Conservation (phyloP, 23 tunicate species). For the Diplosoma virens region DNA sequence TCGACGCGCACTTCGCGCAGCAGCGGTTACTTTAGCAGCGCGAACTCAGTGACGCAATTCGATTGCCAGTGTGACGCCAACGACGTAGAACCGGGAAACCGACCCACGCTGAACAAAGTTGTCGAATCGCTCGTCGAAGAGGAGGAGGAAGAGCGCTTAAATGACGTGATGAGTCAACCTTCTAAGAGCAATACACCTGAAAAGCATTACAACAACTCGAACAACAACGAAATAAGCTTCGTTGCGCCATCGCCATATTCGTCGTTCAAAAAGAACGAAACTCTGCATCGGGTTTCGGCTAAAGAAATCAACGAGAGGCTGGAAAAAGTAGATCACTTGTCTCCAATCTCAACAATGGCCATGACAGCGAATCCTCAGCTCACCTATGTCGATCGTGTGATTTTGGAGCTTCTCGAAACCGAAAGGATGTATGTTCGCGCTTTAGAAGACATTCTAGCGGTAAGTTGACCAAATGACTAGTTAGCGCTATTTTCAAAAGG, state of each 20-base stretch:
- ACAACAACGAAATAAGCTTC: neutral
- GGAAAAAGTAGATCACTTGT: slow-evolving; percentile 66
- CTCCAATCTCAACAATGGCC: slow-evolving; percentile 81
- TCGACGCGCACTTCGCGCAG: slow-evolving; percentile 81
- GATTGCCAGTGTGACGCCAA: neutral
- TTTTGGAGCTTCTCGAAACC: slow-evolving; percentile 72
- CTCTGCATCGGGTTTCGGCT: slow-evolving; percentile 26
- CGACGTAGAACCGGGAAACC: neutral
- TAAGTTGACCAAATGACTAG: too few species aligned
- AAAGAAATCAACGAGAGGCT: slow-evolving; percentile 53
- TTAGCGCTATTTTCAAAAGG: too few species aligned
- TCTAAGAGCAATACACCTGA: neutral
- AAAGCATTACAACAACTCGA: slow-evolving; percentile 27
- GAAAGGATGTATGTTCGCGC: slow-evolving; percentile 82
- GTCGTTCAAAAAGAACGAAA: neutral
- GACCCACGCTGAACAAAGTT: slow-evolving; percentile 12
- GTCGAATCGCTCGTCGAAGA: slow-evolving; percentile 23
- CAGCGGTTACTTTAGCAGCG: slow-evolving; percentile 81
- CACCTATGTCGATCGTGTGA: slow-evolving; percentile 71
- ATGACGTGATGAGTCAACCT: neutral
- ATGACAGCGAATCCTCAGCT: slow-evolving; percentile 75
- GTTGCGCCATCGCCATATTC: neutral
- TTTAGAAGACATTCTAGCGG: slow-evolving; percentile 70
- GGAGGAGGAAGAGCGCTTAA: slow-evolving; percentile 18
- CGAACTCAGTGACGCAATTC: slow-evolving; percentile 25